Percentiles rank a stretch among this genome's conserved stretches.
Evolutionary conservation across 1,140 invertebrate species (phyloP).

Genomic region (Drosophila baimaii): DNA sequence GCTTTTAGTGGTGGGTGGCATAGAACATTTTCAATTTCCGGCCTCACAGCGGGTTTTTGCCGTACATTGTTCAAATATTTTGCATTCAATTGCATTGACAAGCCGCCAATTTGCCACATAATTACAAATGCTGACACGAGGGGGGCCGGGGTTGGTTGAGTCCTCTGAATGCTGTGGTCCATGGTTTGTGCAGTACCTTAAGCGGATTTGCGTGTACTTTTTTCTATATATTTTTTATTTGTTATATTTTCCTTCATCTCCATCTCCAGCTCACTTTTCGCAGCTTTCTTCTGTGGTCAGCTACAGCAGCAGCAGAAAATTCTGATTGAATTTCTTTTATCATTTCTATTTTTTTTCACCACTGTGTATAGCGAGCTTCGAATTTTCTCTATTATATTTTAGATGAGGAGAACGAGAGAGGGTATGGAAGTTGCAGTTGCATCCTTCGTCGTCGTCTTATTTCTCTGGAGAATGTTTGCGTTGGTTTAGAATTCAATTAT

Average conservation of each 20-base stretch:
- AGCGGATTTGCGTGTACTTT: conserved; percentile 58
- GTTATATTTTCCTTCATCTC: conserved; percentile 13
- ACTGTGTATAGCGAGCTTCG: conserved; percentile 45
- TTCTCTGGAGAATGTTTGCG: conserved; percentile 70
- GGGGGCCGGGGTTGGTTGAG: too few species aligned
- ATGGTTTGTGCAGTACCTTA: conserved; percentile 57
- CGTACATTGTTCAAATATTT: conserved; percentile 58
- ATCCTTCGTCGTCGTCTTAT: conserved; percentile 57
- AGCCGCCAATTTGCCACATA: conserved; percentile 57
- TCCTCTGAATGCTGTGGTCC: conserved; percentile 17
- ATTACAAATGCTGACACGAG: conserved; percentile 35
- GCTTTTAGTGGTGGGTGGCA: conserved; percentile 1
- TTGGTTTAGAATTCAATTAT: conserved; percentile 81
- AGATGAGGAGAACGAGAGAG: conserved; percentile 1
- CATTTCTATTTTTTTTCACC: conserved; percentile 35
- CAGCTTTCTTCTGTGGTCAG: conserved; percentile 37
- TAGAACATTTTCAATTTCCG: conserved; percentile 63
- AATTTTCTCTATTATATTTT: conserved; percentile 65
- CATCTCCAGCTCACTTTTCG: conserved; percentile 19
- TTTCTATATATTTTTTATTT: neutral
- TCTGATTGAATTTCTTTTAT: conserved; percentile 73
- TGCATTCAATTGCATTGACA: conserved; percentile 42
- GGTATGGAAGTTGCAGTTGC: conserved; percentile 23
- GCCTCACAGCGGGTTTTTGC: conserved; percentile 51
- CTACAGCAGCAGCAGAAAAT: conserved; percentile 52